Percentiles rank a stretch among this genome's conserved stretches.
Conservation (phyloP, 2,113 vertebrate species). For the Ovis canadensis region DNA sequence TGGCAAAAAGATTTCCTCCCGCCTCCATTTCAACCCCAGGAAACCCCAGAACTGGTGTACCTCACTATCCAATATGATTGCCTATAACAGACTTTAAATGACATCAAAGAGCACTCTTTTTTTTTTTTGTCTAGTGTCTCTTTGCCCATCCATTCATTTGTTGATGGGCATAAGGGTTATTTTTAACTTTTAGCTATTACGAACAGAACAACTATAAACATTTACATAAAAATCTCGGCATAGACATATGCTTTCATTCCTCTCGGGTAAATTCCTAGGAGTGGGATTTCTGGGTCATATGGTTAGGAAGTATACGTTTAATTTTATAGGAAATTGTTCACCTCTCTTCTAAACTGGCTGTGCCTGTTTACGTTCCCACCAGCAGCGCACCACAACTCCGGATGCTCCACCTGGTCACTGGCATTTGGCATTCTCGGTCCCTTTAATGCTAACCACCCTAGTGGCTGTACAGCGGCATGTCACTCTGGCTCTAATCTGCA, state of each 20-base stretch:
- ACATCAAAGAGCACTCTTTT: rapidly evolving
- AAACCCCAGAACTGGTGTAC: not conserved
- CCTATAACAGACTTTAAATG: not conserved
- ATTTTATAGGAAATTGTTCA: not conserved
- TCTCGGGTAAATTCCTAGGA: not conserved
- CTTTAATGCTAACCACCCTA: not conserved
- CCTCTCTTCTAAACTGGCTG: not conserved
- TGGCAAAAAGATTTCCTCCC: no score
- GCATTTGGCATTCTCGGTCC: not conserved
- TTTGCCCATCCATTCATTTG: not conserved
- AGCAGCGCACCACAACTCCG: not conserved
- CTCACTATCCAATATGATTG: rapidly evolving
- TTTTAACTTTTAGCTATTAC: not conserved
- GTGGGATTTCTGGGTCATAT: not conserved
- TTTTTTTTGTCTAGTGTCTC: not conserved
- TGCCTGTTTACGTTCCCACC: not conserved
- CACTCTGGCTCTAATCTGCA: not conserved
- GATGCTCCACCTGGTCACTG: not conserved
- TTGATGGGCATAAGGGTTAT: not conserved
- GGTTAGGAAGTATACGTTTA: not conserved
- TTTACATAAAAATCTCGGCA: not conserved
- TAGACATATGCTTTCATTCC: not conserved
- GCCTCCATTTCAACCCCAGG: not conserved
- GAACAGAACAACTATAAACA: not conserved
- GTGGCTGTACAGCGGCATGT: not conserved